phyloP scores from a whole-genome alignment of 1,140 invertebrate genomes.

The Platyura marginata region DNA sequence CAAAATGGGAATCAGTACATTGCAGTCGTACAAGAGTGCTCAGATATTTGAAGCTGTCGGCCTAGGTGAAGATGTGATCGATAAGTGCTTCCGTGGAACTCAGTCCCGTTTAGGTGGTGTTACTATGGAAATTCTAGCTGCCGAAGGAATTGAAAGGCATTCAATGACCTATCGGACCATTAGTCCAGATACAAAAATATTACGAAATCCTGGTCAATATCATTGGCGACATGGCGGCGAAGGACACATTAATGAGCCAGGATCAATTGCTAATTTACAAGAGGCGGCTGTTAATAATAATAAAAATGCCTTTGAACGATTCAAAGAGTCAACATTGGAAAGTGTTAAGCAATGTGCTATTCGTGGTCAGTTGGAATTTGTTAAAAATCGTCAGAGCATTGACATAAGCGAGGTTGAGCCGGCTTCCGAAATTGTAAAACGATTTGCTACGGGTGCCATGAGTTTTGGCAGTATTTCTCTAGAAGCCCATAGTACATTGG shows the following conservation, averaged over 20 bases:
- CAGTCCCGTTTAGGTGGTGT: slow-evolving; percentile 89
- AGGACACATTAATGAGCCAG: slow-evolving; percentile 94
- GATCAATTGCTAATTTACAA: slow-evolving; percentile 83
- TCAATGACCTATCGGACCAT: slow-evolving; percentile 54
- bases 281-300: slow-evolving; percentile 73
- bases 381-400: slow-evolving; percentile 53
- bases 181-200: slow-evolving; percentile 53
- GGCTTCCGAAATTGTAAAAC: slow-evolving; percentile 87
- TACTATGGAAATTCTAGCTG: slow-evolving; percentile 72
- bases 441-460: slow-evolving; percentile 33
- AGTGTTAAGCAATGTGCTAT: slow-evolving; percentile 77
- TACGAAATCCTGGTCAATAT: slow-evolving; percentile 87
- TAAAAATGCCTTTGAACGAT: slow-evolving; percentile 69
- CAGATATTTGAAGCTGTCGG: slow-evolving; percentile 99
- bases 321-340: slow-evolving; percentile 70
- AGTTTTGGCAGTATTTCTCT: slow-evolving; percentile 42
- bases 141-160: slow-evolving; percentile 75
- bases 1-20: slow-evolving; percentile 98
- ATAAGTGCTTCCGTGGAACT: slow-evolving; percentile 90
- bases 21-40: slow-evolving; percentile 98
- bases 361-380: slow-evolving; percentile 78
- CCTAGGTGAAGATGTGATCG: slow-evolving; percentile 75
- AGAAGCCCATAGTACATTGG: slow-evolving; percentile 88
- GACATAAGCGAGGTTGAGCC: slow-evolving; percentile 79
- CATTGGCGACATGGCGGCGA: slow-evolving; percentile 96